Evolutionary conservation across 2,888 invertebrate species (phyloP), one percentile per base, ranked within the genome.

Genomic region (Trachelus stipa): DNA sequence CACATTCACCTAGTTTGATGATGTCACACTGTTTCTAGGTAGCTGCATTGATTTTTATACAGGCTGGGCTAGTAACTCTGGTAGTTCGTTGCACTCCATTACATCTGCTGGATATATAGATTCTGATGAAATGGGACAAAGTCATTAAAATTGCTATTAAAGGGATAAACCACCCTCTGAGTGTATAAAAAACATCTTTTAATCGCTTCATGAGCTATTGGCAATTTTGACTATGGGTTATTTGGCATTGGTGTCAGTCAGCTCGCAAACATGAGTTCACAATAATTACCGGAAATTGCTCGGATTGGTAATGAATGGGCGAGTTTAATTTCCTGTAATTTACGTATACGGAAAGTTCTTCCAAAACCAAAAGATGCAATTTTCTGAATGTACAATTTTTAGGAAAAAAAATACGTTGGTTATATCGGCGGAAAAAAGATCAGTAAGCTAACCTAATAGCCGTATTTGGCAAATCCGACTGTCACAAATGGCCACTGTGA

Each of bases 11-110:
- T 56, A 23, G 56, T 56, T 56, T 56, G 56, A 23, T 56, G 23
- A 23, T 56, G 23, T 56, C 23, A 56, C 56, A 23, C 23, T 9
- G 23, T 56, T 56, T 56, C 56, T 23, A 56, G 77, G 74, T 81
- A 84, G 85, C 85, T 83, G 77, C 81, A 87, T 88, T 81, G 87
- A 88, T 87, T 86, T 88, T 88, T 82, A 80, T 81, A 79, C 69
- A 69, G 40, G 76, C 33, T 79, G 34, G 35, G 34, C 68, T 73
- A n/a, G 40, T 68, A 12, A n/a, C 31, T 34, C 79, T 40, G 34
- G 74, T 2, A 56, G 79, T 80, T 80, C 77, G 78, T 73, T 80
- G 77, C 69, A 79, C 79, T 40, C 56, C 35, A 31, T 76, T 78
- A 9, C 9, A 56, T 9, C 23, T 56, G 23, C 9, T 56, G 56